These are phyloP conservation scores for Tetheella fluctuosa DNA, from an alignment of 2,888 invertebrate genomes.

Conservation along the genomic window DNA sequence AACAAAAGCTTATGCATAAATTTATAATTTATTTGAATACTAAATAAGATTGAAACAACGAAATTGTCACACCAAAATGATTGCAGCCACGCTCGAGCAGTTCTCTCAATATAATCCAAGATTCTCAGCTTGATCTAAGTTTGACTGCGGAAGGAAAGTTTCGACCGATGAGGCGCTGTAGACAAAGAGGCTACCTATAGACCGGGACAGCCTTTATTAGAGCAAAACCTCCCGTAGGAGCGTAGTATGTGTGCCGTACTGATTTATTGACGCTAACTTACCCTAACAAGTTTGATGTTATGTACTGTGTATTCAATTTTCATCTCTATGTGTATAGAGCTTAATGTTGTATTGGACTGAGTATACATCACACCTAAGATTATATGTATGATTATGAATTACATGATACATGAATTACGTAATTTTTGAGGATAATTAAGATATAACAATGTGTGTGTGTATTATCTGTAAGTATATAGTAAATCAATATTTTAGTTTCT, in stretches of 20 bases:
- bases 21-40: no score
- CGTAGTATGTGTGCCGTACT: constrained; percentile 44
- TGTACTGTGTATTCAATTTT: constrained; percentile 8
- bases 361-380: not conserved
- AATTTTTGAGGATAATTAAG: not conserved
- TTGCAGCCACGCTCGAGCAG: constrained; percentile 39
- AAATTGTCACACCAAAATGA: constrained; percentile 48
- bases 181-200: constrained; percentile 71
- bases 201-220: constrained; percentile 63
- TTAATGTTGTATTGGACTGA: not conserved
- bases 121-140: constrained; percentile 75
- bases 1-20: no score
- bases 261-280: constrained; percentile 53
- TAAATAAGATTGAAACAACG: not conserved
- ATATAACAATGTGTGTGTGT: no score
- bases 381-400: not conserved
- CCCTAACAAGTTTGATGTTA: constrained; percentile 11
- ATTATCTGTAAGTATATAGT: no score
- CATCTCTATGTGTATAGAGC: not conserved
- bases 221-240: constrained; percentile 50
- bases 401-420: not conserved
- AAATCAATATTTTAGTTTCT: not conserved
- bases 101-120: constrained; percentile 41
- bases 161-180: constrained; percentile 70
- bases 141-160: constrained; percentile 80